Percentiles rank a stretch among this genome's conserved stretches.
Conservation (phyloP, 2,113 vertebrate species). For the Cyprinodon variegatus region DNA sequence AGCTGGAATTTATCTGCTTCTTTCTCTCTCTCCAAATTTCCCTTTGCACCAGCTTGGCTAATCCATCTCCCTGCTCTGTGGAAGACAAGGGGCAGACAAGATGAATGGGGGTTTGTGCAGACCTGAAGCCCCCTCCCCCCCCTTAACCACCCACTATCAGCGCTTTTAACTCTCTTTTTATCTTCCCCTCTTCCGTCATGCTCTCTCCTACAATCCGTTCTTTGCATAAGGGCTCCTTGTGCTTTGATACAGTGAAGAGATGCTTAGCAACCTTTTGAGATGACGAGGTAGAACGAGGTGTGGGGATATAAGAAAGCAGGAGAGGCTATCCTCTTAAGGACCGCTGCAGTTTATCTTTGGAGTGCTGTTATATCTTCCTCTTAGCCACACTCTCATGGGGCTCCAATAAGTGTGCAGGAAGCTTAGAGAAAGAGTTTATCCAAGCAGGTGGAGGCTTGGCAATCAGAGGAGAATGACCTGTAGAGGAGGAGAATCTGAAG, state of each 20-base stretch:
- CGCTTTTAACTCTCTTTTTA: slow-evolving; percentile 23
- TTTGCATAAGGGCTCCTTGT: slow-evolving; percentile 6
- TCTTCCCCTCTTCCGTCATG: slow-evolving; percentile 5
- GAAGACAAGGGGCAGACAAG: slow-evolving; percentile 56
- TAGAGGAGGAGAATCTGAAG: slow-evolving; percentile 8
- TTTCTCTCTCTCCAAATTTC: not conserved
- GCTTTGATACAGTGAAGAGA: slow-evolving; percentile 22
- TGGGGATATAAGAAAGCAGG: slow-evolving; percentile 10
- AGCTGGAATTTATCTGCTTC: slow-evolving; percentile 27
- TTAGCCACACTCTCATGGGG: slow-evolving; percentile 38
- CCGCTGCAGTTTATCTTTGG: slow-evolving; percentile 50
- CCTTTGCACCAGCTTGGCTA: slow-evolving; percentile 14
- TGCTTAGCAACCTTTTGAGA: slow-evolving; percentile 33
- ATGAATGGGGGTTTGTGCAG: slow-evolving; percentile 53
- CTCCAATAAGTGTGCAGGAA: slow-evolving; percentile 45
- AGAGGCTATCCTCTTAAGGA: slow-evolving; percentile 33
- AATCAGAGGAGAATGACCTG: slow-evolving; percentile 41
- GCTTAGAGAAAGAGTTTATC: slow-evolving; percentile 60
- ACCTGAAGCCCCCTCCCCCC: slow-evolving; percentile 11
- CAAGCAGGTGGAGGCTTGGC: slow-evolving; percentile 40
- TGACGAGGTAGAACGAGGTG: slow-evolving; percentile 26
- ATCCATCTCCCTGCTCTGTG: slow-evolving; percentile 53
- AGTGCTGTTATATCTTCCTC: slow-evolving; percentile 58
- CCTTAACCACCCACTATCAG: slow-evolving; percentile 9
- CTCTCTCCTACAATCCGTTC: slow-evolving; percentile 13